Evolutionary conservation across 2,888 invertebrate genomes (phyloP).

Genomic region (Lottia scabra): DNA sequence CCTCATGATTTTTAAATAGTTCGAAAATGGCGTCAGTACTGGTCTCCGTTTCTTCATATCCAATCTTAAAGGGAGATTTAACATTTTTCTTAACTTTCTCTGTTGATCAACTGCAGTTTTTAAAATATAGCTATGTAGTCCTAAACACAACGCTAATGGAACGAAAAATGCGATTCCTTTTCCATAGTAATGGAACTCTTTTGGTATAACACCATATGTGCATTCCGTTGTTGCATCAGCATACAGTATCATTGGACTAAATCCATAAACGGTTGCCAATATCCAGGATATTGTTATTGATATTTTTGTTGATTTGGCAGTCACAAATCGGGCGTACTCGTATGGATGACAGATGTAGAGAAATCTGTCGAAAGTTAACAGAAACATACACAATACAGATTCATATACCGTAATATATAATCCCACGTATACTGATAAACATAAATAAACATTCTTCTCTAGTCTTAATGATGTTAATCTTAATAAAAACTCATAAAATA

Average conservation of each 20-base stretch:
- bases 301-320: not conserved
- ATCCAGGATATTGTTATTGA: not conserved
- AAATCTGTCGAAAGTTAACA: not conserved
- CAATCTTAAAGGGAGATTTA: not conserved
- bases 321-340: not conserved
- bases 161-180: not conserved
- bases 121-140: not conserved
- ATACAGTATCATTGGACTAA: not conserved
- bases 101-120: not conserved
- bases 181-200: not conserved
- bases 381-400: not conserved
- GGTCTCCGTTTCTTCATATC: not conserved
- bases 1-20: not conserved
- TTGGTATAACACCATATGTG: not conserved
- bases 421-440: not conserved
- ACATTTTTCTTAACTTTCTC: not conserved
- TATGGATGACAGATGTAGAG: not conserved
- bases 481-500: not conserved
- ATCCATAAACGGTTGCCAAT: not conserved
- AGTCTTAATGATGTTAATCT: not conserved
- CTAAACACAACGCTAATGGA: not conserved
- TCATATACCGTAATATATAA: conserved; percentile 1
- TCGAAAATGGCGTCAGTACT: not conserved
- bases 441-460: not conserved
- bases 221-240: not conserved